Percentiles rank a stretch among this genome's conserved stretches.
Conservation (phyloP, 2,888 invertebrate genomes). For the Leptura quadrifasciata region DNA sequence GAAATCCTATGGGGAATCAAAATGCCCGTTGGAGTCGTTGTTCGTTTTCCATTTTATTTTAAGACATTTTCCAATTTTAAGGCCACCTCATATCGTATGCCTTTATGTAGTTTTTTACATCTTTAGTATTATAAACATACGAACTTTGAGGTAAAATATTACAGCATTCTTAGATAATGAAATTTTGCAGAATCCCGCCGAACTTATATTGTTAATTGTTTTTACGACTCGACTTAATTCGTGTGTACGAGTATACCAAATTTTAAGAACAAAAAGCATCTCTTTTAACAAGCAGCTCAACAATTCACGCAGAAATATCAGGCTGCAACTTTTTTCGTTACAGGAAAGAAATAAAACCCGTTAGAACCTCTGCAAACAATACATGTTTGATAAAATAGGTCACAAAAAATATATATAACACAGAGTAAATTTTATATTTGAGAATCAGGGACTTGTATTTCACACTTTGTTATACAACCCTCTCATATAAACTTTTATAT, state of each 20-base stretch:
- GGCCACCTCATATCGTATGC: not conserved
- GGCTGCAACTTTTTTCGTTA: not conserved
- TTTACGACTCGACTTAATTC: too few relatives aligned
- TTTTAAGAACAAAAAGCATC: too few relatives aligned
- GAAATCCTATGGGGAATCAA: conserved; percentile 12
- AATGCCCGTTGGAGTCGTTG: conserved; percentile 9
- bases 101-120: not conserved
- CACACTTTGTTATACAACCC: not conserved
- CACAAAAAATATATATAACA: not conserved
- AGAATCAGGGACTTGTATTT: not conserved
- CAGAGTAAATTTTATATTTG: not conserved
- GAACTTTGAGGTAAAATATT: not conserved
- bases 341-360: not conserved
- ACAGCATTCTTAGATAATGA: not conserved
- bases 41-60: conserved; percentile 21
- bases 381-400: not conserved
- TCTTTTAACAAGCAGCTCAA: too few relatives aligned
- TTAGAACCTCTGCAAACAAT: not conserved
- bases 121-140: not conserved
- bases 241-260: too few relatives aligned
- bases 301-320: not conserved
- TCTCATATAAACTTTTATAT: not conserved
- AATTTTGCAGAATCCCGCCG: not conserved
- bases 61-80: not conserved
- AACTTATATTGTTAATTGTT: too few relatives aligned